phyloP scores from a whole-genome alignment of 2,797 vertebrate species.

The Lithobates sylvaticus region DNA sequence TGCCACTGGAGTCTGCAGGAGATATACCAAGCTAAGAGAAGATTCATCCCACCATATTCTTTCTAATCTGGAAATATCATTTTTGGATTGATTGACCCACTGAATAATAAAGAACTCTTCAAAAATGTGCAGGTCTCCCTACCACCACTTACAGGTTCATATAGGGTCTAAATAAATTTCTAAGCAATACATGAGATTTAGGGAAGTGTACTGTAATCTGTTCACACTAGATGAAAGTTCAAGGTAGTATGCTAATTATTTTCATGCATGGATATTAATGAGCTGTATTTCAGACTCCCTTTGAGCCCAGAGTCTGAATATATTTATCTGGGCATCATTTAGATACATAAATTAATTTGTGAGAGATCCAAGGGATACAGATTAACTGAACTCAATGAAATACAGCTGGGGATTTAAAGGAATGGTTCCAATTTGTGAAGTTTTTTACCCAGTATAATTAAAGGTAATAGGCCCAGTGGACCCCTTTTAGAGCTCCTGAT shows the following conservation, averaged over 20 bases:
- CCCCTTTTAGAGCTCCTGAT: neutral
- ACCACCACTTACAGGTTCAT: neutral
- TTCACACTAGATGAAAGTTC: conserved; percentile 12
- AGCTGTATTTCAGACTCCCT: neutral
- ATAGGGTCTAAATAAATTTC: neutral
- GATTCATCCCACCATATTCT: neutral
- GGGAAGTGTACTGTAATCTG: neutral
- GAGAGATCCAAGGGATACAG: neutral
- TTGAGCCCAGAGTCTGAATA: conserved; percentile 4
- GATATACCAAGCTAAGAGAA: neutral
- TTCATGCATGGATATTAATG: conserved; percentile 8
- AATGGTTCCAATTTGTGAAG: neutral
- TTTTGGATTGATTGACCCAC: too few species aligned
- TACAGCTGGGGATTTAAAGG: conserved; percentile 1
- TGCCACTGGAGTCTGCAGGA: neutral
- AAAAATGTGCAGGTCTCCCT: neutral
- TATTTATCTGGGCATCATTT: conserved; percentile 12
- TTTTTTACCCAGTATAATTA: neutral
- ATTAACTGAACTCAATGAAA: conserved; percentile 5
- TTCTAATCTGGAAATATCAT: neutral
- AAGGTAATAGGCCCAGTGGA: neutral
- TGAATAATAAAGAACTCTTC: neutral
- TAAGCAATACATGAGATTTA: neutral
- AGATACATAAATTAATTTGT: neutral
- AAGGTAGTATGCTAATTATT: conserved; percentile 8